These are phyloP conservation scores for Calosoma granatense DNA, from an alignment of 1,140 invertebrate genomes.

Conservation along the genomic window DNA sequence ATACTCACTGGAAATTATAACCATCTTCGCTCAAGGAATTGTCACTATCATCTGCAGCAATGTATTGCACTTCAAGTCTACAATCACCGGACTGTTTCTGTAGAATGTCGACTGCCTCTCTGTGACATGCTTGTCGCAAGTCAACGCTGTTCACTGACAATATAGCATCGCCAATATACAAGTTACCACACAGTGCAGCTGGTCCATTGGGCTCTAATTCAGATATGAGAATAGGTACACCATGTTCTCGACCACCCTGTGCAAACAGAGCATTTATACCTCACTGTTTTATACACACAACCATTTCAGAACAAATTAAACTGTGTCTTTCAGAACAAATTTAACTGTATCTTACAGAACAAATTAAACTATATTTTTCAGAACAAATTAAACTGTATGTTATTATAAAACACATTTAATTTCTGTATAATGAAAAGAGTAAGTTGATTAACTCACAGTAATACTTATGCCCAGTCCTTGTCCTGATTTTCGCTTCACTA, in stretches of 20 bases:
- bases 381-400: too few relatives aligned
- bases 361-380: too few relatives aligned
- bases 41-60: constrained; percentile 58
- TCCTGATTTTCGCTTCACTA: constrained; percentile 52
- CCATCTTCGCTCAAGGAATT: constrained; percentile 37
- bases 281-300: neutral
- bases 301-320: neutral
- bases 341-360: too few relatives aligned
- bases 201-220: constrained; percentile 70
- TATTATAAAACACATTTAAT: too few relatives aligned
- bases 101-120: constrained; percentile 62
- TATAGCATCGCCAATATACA: constrained; percentile 78
- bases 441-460: constrained; percentile 44
- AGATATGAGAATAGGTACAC: constrained; percentile 76
- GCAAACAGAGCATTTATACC: constrained; percentile 15
- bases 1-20: constrained; percentile 36
- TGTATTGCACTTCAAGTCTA: constrained; percentile 59
- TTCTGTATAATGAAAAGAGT: neutral
- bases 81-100: constrained; percentile 59
- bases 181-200: constrained; percentile 52
- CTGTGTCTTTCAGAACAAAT: neutral
- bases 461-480: constrained; percentile 75
- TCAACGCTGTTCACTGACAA: constrained; percentile 68
- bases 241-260: constrained; percentile 74
- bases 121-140: constrained; percentile 58